These are phyloP conservation scores for Myotis findleyi DNA, from an alignment of 2,797 vertebrate genomes.

Conservation along the genomic window DNA sequence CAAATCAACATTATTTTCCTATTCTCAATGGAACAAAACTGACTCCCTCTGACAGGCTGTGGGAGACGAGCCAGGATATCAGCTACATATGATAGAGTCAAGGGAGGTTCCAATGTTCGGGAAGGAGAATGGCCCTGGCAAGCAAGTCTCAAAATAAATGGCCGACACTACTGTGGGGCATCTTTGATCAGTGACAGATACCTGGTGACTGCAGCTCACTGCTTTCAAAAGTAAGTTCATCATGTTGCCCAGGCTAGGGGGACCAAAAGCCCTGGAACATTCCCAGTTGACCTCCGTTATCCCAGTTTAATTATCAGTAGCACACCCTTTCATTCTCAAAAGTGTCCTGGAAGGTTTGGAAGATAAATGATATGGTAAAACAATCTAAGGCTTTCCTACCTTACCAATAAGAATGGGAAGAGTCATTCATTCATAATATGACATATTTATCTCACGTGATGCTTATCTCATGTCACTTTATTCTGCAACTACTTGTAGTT, in stretches of 20 bases:
- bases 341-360: neutral
- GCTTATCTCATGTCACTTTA: neutral
- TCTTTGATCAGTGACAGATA: slow-evolving; percentile 92
- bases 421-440: neutral
- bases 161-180: slow-evolving; percentile 93
- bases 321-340: neutral
- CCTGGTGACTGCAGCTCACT: slow-evolving; percentile 96
- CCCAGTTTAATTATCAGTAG: neutral
- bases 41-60: slow-evolving; percentile 82
- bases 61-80: slow-evolving; percentile 86
- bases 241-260: neutral
- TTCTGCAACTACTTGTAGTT: neutral
- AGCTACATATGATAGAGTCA: slow-evolving; percentile 87
- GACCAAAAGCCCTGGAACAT: neutral
- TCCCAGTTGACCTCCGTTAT: neutral
- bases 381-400: neutral
- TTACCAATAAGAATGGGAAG: neutral
- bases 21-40: slow-evolving; percentile 10
- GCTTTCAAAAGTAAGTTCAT: slow-evolving; percentile 92
- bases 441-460: neutral
- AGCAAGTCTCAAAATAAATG: slow-evolving; percentile 92
- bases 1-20: neutral
- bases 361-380: neutral
- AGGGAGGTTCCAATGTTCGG: slow-evolving; percentile 88
- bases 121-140: slow-evolving; percentile 96